Percentiles rank a stretch among this genome's conserved stretches.
Evolutionary conservation across 1,140 invertebrate species (phyloP).

Genomic region (Mercenaria mercenaria): DNA sequence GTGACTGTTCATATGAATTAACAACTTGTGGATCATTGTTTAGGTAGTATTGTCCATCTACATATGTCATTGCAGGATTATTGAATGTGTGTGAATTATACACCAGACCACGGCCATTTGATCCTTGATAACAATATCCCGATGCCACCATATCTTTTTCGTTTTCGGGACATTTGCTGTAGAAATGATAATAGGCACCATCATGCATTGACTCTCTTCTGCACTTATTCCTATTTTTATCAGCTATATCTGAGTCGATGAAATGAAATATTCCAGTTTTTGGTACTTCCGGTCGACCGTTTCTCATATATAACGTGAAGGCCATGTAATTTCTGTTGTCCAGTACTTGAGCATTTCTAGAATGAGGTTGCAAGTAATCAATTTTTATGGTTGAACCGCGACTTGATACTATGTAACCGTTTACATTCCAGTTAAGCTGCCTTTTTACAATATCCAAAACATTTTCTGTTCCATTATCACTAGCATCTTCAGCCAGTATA

Average conservation of each 20-base stretch:
- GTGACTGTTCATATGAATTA: neutral
- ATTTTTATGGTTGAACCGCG: neutral
- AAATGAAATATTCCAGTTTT: slow-evolving; percentile 9
- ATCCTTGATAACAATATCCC: slow-evolving; percentile 3
- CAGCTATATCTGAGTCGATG: neutral
- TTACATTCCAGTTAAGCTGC: neutral
- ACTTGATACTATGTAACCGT: neutral
- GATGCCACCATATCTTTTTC: neutral
- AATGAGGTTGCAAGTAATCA: neutral
- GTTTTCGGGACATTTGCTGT: neutral
- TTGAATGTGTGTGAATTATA: neutral
- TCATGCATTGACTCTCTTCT: neutral
- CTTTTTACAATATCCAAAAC: neutral
- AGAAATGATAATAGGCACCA: slow-evolving; percentile 6
- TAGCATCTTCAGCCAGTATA: neutral
- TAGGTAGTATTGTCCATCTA: neutral
- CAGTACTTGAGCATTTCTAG: neutral
- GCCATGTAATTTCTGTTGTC: neutral
- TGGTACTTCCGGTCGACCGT: neutral
- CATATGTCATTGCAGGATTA: neutral
- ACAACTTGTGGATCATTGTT: neutral
- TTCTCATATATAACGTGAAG: slow-evolving; percentile 14
- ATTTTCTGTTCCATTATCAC: neutral
- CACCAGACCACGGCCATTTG: neutral
- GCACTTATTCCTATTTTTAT: neutral